Conservation (phyloP, 2,113 vertebrate species). For the Gymnogyps californianus region DNA sequence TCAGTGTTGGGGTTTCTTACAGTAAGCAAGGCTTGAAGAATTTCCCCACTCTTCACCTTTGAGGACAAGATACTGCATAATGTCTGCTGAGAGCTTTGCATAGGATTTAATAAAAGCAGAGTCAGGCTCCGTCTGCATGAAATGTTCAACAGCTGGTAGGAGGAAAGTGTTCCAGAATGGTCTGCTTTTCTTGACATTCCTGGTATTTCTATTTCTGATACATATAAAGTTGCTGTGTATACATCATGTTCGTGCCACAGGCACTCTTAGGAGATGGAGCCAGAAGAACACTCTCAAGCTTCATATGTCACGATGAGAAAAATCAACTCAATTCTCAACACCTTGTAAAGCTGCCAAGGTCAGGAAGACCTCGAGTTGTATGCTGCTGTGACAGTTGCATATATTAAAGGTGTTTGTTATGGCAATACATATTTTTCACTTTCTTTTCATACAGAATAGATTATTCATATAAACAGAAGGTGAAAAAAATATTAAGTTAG, state of each 20-base stretch:
- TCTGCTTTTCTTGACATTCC: background rate
- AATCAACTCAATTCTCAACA: background rate
- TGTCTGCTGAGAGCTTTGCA: background rate
- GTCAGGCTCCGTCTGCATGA: background rate
- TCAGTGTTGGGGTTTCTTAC: background rate
- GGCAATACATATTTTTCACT: background rate
- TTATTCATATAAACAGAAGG: background rate
- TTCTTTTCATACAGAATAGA: background rate
- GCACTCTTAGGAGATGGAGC: background rate
- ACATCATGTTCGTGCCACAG: rapidly evolving
- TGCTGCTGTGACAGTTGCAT: background rate
- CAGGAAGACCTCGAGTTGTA: background rate
- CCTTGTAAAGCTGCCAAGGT: background rate
- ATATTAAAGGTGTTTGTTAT: background rate
- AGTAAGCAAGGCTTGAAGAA: background rate
- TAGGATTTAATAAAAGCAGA: background rate
- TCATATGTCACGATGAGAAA: background rate
- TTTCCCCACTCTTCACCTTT: background rate
- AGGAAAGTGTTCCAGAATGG: background rate
- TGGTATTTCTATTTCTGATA: background rate
- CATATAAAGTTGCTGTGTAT: background rate
- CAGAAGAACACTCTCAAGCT: background rate
- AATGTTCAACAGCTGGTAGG: background rate
- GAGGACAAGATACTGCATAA: background rate
- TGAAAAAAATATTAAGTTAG: background rate